These are phyloP conservation scores for Serinus canaria DNA, from an alignment of 2,113 vertebrate species.

Conservation along the genomic window DNA sequence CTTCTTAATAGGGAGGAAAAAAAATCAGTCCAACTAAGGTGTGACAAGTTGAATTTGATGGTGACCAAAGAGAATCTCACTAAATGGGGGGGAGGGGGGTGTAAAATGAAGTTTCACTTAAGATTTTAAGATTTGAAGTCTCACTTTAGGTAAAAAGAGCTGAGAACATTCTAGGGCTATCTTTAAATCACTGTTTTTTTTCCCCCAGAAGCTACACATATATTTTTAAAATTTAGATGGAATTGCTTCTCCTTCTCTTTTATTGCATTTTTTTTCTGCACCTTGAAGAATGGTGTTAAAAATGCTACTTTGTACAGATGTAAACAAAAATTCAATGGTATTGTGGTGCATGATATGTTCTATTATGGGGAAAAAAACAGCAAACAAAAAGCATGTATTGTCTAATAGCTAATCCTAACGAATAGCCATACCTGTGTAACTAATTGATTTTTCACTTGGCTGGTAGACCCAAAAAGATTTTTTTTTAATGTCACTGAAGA, in stretches of 20 bases:
- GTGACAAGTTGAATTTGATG: not conserved
- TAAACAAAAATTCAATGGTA: not conserved
- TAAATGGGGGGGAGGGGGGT: not conserved
- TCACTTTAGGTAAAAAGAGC: not conserved
- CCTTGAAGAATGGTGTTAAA: not conserved
- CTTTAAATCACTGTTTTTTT: not conserved
- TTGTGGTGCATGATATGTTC: not conserved
- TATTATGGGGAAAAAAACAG: not conserved
- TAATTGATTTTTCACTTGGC: slow-evolving; percentile 17
- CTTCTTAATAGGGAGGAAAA: not conserved
- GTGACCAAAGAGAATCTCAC: not conserved
- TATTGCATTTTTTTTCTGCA: not conserved
- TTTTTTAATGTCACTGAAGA: not conserved
- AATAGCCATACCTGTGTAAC: not conserved
- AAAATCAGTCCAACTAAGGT: not conserved
- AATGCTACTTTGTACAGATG: not conserved
- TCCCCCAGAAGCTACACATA: rapidly evolving
- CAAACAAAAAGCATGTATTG: not conserved
- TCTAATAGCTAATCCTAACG: not conserved
- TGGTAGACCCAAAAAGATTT: not conserved
- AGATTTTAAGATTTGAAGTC: not conserved
- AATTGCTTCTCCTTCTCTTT: not conserved
- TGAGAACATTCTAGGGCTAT: not conserved
- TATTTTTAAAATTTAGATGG: not conserved
- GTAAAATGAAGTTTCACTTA: too few species aligned